Evolutionary conservation across 1,140 invertebrate species (phyloP), one percentile per base, ranked within the genome.

Genomic region (Palaemon carinicauda): DNA sequence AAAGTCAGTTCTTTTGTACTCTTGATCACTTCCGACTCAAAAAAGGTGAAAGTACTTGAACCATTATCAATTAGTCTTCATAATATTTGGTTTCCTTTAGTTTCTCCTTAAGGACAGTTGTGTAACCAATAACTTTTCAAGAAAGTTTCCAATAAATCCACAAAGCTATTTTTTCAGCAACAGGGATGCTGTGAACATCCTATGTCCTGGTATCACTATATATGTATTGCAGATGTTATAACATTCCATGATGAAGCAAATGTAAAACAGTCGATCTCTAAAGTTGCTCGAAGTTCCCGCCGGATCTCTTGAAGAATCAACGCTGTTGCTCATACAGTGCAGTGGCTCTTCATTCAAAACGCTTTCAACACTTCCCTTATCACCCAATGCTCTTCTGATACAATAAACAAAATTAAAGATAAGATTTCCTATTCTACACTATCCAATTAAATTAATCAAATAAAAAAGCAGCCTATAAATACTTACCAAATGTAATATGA

Each of bases 371-470:
- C 84, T 80, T 86, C 78, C 65, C 84, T 79, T 86, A 86, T 78
- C 84, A 86, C 84, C 84, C 84, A 86, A 86, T 86, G 84, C 84
- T 86, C 84, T 86, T 86, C 84, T 86, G 84, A 86, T 29, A 71
- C 80, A 33, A 73, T 80, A 79, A 79, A 86, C 80, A 86, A 86
- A 86, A 86, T 60, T 53, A 79, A 86, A 86, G n/a, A 80, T 86
- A 86, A 86, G 84, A 71, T 80, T 65, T 80, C 50, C 84, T 86
- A 86, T 33, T 56, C 84, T 79, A 80, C 54, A 15, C 33, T 80
- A 80, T 21, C 65, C 56, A 78, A 69, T 19, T 52, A 79, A 79
- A 53, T 52, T 69, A 50, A 31, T 41, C 27, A 75, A 41, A 41
- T 21, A 52, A 79, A 51, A 53, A 75, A 86, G 71, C 41, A 31